Base-by-base conservation (phyloP, 1,140 invertebrate species). In the Cyclargus thomasi region DNA sequence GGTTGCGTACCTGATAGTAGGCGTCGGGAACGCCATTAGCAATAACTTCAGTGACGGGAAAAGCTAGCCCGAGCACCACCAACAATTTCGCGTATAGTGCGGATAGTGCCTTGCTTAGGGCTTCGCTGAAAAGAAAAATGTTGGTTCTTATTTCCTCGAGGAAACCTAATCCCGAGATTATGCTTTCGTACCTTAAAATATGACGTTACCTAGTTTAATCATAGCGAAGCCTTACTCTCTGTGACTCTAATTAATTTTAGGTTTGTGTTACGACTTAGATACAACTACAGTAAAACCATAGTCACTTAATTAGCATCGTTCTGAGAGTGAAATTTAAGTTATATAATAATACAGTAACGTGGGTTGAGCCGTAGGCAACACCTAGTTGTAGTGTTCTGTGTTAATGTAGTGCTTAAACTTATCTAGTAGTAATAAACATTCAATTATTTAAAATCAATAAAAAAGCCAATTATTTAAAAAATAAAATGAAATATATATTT, bases 61-160 rank as follows among this genome's bases (percentile, higher is more conserved):
- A 93, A 17, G 94, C 93, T 64, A 95, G 92, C 0, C 95, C 96
- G 73, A 97, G 91, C 8, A 97, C 95, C 22, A 97, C 94, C 57
- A 97, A 79, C 5, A 96, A 86, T 80, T 96, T 96, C 4, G 94
- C 95, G 87, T 97, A 97, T 2, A 97, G 86, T 1, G 95, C 95
- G 74, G 95, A 96, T 64, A 96, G 81, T 47, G 92, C 90, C 69
- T 89, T 92, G 57, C 90, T 92, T 17, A 92, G 71, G 16, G 91
- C 91, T 76, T 92, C 92, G 70, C 91, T 92, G 73, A 63, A 85
- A 88, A 74, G 5, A 67, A 68, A 71, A 67, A 64, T 47, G 47
- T 21, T 67, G 29, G 29, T 6, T 35, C 62, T 20, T 20, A 59
- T 59, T 59, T 20, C 55, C 7, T 17, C 55, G 18, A 8, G 10